phyloP scores from a whole-genome alignment of 2,113 vertebrate species.

The Lota lota region DNA sequence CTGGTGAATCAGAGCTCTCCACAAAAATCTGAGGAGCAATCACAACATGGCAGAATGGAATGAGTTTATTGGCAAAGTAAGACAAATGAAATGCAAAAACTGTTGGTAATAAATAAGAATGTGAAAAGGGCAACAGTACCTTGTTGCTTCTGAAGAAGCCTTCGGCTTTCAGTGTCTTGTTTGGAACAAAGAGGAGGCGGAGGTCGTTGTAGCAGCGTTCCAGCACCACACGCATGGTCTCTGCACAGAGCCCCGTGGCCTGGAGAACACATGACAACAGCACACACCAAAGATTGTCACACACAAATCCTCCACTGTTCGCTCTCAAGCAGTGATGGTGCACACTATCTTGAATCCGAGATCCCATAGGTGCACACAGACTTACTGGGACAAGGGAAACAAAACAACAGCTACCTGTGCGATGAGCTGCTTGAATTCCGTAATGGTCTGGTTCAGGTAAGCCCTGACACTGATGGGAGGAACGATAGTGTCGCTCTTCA shows the following conservation, averaged over 20 bases:
- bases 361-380: not conserved
- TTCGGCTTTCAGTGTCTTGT: constrained; percentile 94
- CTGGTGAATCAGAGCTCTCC: constrained; percentile 89
- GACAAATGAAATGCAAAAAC: not conserved
- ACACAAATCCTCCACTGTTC: not conserved
- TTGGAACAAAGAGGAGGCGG: constrained; percentile 86
- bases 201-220: constrained; percentile 97
- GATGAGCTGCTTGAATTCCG: constrained; percentile 95
- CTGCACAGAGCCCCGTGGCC: constrained; percentile 82
- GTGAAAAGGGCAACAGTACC: constrained; percentile 57
- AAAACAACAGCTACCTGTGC: constrained; percentile 80
- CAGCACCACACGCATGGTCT: constrained; percentile 92
- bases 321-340: not conserved
- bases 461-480: constrained; percentile 89
- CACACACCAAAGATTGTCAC: not conserved
- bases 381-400: not conserved
- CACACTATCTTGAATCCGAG: not conserved
- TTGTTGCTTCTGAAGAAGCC: constrained; percentile 99
- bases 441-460: constrained; percentile 93
- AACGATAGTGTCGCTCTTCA: constrained; percentile 87
- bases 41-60: not conserved
- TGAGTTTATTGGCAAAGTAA: not conserved
- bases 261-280: constrained; percentile 44
- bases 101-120: not conserved
- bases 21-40: constrained; percentile 84